phyloP scores from a whole-genome alignment of 2,888 invertebrate genomes.

The Pherbina coryleti region DNA sequence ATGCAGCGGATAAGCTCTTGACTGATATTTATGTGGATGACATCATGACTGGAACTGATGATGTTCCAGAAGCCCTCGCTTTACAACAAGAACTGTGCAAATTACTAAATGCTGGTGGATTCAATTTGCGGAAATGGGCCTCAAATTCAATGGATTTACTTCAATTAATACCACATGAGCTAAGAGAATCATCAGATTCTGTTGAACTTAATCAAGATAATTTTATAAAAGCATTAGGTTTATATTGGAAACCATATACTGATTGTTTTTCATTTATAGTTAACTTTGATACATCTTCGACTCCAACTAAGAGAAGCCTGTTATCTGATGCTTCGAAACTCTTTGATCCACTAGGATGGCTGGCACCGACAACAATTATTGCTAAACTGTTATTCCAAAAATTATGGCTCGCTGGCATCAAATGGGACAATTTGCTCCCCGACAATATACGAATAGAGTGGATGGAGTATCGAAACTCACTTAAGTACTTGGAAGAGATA shows the following conservation, averaged over 20 bases:
- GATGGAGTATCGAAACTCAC: not conserved
- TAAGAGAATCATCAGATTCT: not conserved
- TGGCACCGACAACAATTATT: conserved; percentile 40
- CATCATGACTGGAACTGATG: no score
- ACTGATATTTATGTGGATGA: no score
- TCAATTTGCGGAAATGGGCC: not conserved
- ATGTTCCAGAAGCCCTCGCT: no score
- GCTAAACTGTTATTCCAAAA: conserved; percentile 47
- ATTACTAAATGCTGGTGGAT: not conserved
- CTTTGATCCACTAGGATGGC: conserved; percentile 46
- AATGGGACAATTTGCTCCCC: conserved; percentile 40
- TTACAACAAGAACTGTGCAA: not conserved
- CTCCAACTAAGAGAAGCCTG: no score
- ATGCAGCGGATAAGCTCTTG: no score
- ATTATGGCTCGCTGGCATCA: conserved; percentile 38
- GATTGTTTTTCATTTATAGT: no score
- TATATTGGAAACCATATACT: not conserved
- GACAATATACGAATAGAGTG: not conserved
- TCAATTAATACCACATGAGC: not conserved
- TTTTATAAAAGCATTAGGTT: not conserved
- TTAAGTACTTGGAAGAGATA: not conserved
- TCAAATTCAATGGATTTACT: no score
- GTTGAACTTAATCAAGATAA: conserved; percentile 3
- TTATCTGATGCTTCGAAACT: conserved; percentile 42
- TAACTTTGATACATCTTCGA: no score